These are phyloP conservation scores for Manacus vitellinus DNA, from an alignment of 2,113 vertebrate genomes.

Conservation along the genomic window DNA sequence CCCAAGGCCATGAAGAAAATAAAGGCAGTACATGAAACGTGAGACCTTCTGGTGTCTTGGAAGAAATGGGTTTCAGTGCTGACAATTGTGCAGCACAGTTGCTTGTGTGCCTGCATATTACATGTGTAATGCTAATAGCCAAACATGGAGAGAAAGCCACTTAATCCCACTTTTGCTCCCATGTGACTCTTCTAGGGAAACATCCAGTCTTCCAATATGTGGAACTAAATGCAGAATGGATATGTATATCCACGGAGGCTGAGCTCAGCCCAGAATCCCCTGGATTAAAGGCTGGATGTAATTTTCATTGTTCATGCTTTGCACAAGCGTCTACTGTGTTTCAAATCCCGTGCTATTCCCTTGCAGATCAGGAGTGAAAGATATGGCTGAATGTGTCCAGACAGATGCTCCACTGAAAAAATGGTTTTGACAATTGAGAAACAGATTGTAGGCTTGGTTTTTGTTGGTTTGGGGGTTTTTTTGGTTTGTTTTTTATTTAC, in stretches of 20 bases:
- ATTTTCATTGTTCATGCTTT: slow-evolving; percentile 49
- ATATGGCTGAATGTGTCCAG: neutral
- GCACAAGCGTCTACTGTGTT: slow-evolving; percentile 45
- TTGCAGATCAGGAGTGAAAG: slow-evolving; percentile 14
- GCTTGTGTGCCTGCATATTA: slow-evolving; percentile 3
- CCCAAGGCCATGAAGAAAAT: neutral
- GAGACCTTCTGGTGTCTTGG: neutral
- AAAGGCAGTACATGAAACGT: neutral
- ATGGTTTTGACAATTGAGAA: neutral
- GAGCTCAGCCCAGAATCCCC: slow-evolving; percentile 42
- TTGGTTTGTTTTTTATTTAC: neutral
- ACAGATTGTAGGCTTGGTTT: neutral
- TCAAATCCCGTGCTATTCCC: slow-evolving; percentile 32
- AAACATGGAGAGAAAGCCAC: slow-evolving; percentile 33
- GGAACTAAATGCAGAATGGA: slow-evolving; percentile 40
- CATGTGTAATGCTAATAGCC: slow-evolving; percentile 17
- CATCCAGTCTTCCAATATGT: neutral
- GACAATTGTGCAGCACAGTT: neutral
- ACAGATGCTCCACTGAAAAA: slow-evolving; percentile 31
- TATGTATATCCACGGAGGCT: neutral
- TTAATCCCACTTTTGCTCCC: slow-evolving; percentile 40
- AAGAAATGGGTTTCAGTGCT: neutral
- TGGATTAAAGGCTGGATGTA: slow-evolving; percentile 49
- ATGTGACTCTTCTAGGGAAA: neutral
- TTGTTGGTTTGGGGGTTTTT: neutral